These are phyloP conservation scores for Malaclemys terrapin DNA, from an alignment of 2,113 vertebrate species.

Conservation along the genomic window DNA sequence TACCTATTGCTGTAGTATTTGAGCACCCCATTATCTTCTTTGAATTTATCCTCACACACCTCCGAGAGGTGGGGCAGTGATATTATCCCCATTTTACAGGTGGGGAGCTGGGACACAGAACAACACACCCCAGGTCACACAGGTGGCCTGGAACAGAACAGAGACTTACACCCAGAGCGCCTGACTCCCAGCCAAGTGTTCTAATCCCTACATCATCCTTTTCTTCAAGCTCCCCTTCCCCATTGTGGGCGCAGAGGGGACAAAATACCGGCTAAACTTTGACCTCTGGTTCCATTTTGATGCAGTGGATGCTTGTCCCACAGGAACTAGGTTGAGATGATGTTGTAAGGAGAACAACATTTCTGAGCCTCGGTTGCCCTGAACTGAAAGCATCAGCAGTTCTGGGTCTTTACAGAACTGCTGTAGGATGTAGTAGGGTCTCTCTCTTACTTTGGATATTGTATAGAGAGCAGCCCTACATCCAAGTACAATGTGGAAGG, in stretches of 20 bases:
- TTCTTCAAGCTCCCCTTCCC: background rate
- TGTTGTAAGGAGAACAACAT: accelerated
- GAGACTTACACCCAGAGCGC: no score
- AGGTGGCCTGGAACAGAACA: no score
- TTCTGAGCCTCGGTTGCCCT: background rate
- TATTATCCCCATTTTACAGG: background rate
- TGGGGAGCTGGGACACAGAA: background rate
- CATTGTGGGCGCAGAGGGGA: background rate
- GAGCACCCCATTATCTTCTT: background rate
- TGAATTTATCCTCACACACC: background rate
- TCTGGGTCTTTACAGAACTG: background rate
- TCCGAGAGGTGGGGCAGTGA: background rate
- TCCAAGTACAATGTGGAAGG: background rate
- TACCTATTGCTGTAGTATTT: background rate
- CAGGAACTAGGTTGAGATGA: background rate
- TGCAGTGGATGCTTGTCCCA: background rate
- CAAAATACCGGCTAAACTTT: background rate
- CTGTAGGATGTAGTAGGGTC: no score
- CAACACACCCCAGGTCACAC: no score
- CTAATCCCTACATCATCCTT: no score
- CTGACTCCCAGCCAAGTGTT: no score
- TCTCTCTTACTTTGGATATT: background rate
- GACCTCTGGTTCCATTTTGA: background rate
- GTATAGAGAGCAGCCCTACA: background rate
- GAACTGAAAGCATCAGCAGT: background rate